A percentile compares a stretch with the other conserved stretches of the same genome.
Evolutionary conservation across 2,113 vertebrate genomes (phyloP).

Genomic region (Psilopsiagon aurifrons): DNA sequence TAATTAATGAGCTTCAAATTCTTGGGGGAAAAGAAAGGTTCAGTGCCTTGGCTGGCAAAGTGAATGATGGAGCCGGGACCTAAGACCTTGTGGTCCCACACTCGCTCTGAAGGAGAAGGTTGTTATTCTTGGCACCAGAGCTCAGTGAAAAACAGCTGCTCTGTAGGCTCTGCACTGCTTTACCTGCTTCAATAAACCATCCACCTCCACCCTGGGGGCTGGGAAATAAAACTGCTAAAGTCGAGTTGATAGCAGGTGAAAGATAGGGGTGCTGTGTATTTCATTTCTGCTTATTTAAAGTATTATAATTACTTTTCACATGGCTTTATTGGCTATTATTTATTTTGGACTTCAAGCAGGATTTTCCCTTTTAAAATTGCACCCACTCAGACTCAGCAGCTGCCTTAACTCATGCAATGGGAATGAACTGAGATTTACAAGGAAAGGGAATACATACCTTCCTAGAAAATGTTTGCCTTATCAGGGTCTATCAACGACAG

Average conservation of each 20-base stretch:
- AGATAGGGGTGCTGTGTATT: background rate
- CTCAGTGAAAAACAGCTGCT: background rate
- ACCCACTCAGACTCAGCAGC: background rate
- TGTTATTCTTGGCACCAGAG: background rate
- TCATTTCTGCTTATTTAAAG: background rate
- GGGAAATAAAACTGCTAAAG: background rate
- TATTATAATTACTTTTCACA: background rate
- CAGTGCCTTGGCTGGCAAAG: background rate
- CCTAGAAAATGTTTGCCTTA: background rate
- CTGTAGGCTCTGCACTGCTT: background rate
- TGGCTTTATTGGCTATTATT: background rate
- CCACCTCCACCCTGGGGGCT: background rate
- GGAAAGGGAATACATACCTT: slow-evolving; percentile 17
- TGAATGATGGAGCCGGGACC: background rate
- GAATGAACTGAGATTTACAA: slow-evolving; percentile 46
- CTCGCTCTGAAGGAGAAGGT: background rate
- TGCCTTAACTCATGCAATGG: slow-evolving; percentile 9
- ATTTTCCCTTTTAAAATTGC: slow-evolving; percentile 37
- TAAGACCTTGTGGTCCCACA: background rate
- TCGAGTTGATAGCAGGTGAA: background rate
- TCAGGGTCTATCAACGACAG: background rate
- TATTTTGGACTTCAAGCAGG: slow-evolving; percentile 26
- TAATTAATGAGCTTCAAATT: background rate
- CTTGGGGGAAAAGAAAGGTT: background rate
- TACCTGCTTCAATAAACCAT: background rate